Evolutionary conservation across 2,113 vertebrate species (phyloP), one percentile per base, ranked within the genome.

Genomic region (Aptenodytes patagonicus): DNA sequence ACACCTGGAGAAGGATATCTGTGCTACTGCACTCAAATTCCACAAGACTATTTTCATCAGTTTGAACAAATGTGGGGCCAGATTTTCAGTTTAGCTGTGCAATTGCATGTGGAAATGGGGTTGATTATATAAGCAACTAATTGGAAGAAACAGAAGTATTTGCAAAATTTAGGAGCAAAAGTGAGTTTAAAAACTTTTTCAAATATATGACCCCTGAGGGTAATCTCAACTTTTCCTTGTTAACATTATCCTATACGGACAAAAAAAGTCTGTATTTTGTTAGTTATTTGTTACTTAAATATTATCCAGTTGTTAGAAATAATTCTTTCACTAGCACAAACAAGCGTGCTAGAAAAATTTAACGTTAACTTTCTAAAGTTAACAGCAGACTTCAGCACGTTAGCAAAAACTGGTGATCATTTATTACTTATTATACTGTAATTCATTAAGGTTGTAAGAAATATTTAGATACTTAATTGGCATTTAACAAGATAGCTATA

Each of bases 401-500:
- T 96, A 90, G 93, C 69, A 83, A 96, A 97, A 97, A 95, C 68
- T 91, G 71, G 83, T 73, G 86, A 97, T 95, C 98, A 95, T 95
- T 98, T 98, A 97, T 98, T 95, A 98, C 97, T 97, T 98, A 96
- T 97, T 97, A 98, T 96, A 96, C 64, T 95, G 97, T 93, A 98
- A 98, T 98, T 98, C 98, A 98, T 98, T 98, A 98, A 97, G 92
- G 96, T 90, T 96, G 97, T 96, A 97, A 95, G 97, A 98, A 98
- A 98, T 98, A 98, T 98, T 98, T 98, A 98, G 97, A 98, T 98
- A 97, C 98, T 98, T 98, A 98, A 98, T 98, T 98, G 98, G 97
- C 97, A 98, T 98, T 98, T 98, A 98, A 98, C 98, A 98, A 98
- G 98, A 97, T 97, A 97, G 95, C 97, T 97, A 91, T 97, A 97